Conservation (phyloP, 2,888 invertebrate species). For the Parnassius apollo region DNA sequence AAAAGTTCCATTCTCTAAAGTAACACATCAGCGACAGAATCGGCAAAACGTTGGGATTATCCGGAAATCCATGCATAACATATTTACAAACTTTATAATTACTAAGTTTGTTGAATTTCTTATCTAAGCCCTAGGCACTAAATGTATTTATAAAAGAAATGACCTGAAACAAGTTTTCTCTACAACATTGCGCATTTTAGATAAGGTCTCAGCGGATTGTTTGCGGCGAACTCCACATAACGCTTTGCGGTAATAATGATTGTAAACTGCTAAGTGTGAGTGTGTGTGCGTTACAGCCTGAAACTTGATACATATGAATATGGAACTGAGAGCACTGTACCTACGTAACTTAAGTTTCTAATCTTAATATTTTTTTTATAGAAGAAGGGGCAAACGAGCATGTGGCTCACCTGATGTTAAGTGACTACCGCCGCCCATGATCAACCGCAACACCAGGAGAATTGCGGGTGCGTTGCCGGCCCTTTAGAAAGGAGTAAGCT, state of each 20-base stretch:
- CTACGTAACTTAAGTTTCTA: no score
- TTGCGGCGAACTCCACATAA: not conserved
- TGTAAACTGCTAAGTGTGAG: conserved; percentile 2
- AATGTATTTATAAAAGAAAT: conserved; percentile 38
- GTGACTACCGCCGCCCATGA: no score
- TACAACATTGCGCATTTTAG: conserved; percentile 33
- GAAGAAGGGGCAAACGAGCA: no score
- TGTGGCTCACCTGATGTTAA: no score
- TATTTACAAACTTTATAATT: not conserved
- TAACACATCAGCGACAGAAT: no score
- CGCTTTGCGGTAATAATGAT: conserved; percentile 9
- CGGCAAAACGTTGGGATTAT: not conserved
- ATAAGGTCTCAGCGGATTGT: conserved; percentile 13
- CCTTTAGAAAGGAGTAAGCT: no score
- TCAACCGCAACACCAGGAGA: no score
- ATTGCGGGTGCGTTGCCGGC: no score
- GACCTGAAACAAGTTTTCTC: conserved; percentile 35
- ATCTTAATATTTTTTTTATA: no score
- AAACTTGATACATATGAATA: conserved; percentile 4
- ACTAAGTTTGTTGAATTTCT: not conserved
- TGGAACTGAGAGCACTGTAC: no score
- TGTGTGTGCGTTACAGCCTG: conserved; percentile 2
- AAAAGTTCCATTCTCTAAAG: no score
- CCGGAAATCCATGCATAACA: no score
- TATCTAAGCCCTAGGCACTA: not conserved